Base-by-base conservation (phyloP, 2,888 invertebrate species). In the Catotricha subobsoleta region DNA sequence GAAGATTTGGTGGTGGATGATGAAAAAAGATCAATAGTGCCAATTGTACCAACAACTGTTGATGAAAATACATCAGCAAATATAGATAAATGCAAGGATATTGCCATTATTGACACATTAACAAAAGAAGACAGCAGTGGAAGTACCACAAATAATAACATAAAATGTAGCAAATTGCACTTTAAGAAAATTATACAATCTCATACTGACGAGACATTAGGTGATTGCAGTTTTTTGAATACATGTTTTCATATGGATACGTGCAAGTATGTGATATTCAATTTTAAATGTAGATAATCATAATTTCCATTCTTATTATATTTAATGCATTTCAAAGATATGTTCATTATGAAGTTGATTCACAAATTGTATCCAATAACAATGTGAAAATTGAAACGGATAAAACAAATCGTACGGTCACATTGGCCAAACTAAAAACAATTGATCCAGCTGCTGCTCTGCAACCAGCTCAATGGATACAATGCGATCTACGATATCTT, bases 181-280 rank as follows among this genome's bases (percentile, higher is more conserved):
- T 97, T 97, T 57, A 83, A 86, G 58, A 95, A 95, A 67, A 95
- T 97, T 47, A 91, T 95, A 47, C 91, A 87, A 59, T 71, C 78
- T 40, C 95, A 95, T 57, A 97, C 95, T 0, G 94, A 94, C 56
- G 91, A 92, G 62, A 74, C 84, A 1, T 67, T 95, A 2, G 95
- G 97, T 0, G 97, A 97, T 60, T 97, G 95, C 58, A 94, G 94
- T 15, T 97, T 97, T 60, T 69, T 97, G 3, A 97, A 97, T 60
- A 97, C 95, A 0, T 97, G 95, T 60, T 97, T 97, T 58, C 95
- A 97, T 57, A 95, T 97, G 94, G 94, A 95, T 50, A 90, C 87
- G 29, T 97, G 95, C 75, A 94, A 94, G 76, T 80, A 53, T 59
- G 64, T 39, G 23, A 12, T 21, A 42, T 31, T 42, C 9, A 34